Conservation (phyloP, 2,797 vertebrate genomes). For the Glyptemys insculpta region DNA sequence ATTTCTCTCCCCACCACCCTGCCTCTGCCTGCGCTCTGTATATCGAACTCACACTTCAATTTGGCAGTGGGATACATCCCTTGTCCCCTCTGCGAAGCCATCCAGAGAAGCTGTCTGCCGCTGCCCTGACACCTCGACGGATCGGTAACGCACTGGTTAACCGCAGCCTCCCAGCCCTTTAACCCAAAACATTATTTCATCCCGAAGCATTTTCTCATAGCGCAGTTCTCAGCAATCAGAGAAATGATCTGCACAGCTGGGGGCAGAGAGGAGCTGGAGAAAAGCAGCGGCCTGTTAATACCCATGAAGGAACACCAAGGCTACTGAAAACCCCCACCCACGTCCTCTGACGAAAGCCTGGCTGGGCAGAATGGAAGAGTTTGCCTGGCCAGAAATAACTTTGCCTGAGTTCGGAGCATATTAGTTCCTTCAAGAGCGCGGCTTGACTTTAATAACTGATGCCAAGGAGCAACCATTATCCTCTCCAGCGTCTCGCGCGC, state of each 20-base stretch:
- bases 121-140: background rate
- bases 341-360: background rate
- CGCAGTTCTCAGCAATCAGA: background rate
- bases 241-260: background rate
- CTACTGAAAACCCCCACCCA: rapidly evolving
- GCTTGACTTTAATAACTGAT: background rate
- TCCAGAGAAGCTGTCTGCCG: background rate
- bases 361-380: background rate
- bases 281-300: background rate
- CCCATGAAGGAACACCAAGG: background rate
- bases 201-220: background rate
- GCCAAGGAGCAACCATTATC: rapidly evolving
- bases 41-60: background rate
- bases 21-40: background rate
- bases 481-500: background rate
- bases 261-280: background rate
- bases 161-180: background rate
- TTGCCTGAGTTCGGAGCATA: background rate
- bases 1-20: background rate
- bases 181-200: conserved; percentile 3
- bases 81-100: background rate
- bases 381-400: background rate
- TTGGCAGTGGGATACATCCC: rapidly evolving
- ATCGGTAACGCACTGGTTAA: background rate
- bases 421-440: background rate